A percentile compares a stretch with the other conserved stretches of the same genome.
These are phyloP conservation scores for Caenorhabditis briggsae DNA, from an alignment of 1,140 invertebrate species.

Conservation along the genomic window DNA sequence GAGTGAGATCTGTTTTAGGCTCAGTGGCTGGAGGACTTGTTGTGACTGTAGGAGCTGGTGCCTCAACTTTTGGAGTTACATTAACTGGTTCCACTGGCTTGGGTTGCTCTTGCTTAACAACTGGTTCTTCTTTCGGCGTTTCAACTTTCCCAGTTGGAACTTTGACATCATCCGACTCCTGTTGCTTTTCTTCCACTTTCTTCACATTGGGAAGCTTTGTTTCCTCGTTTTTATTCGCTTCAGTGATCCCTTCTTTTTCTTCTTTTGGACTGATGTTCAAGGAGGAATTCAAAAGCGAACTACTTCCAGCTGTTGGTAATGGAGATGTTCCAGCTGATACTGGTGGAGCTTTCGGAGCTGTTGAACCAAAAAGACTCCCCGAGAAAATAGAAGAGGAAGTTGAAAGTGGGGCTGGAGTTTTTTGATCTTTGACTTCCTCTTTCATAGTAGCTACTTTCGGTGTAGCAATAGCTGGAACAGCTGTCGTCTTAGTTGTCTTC, in stretches of 20 bases:
- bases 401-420: neutral
- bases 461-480: neutral
- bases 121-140: too few species aligned
- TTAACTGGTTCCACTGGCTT: too few species aligned
- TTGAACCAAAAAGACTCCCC: neutral
- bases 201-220: neutral
- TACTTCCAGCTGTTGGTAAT: neutral
- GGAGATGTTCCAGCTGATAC: neutral
- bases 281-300: too few species aligned
- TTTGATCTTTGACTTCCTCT: neutral
- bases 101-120: too few species aligned
- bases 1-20: neutral
- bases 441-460: neutral
- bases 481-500: neutral
- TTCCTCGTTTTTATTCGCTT: neutral
- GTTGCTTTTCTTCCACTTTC: neutral
- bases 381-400: conserved; percentile 16
- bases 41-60: too few species aligned
- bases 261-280: neutral
- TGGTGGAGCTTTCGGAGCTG: neutral
- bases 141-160: neutral
- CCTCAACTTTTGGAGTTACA: too few species aligned
- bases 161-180: neutral
- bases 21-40: too few species aligned
- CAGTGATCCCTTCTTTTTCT: neutral